Percentiles rank a stretch among this genome's conserved stretches.
Conservation (phyloP, 2,888 invertebrate species). For the Cetonia aurata region DNA sequence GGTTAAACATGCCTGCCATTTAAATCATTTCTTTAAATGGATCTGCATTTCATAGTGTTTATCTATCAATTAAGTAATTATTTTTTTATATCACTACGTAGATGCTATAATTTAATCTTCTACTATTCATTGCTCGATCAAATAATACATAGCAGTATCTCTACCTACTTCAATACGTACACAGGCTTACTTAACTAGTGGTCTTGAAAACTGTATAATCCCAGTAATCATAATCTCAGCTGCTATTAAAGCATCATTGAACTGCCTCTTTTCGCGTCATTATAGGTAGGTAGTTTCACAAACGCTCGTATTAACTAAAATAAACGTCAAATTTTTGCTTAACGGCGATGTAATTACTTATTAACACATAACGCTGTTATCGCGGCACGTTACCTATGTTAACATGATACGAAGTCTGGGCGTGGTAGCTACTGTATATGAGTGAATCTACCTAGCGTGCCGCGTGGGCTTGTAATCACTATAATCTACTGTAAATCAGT, state of each 20-base stretch:
- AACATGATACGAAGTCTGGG: slow-evolving; percentile 56
- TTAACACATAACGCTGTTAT: slow-evolving; percentile 48
- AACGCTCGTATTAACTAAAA: slow-evolving; percentile 10
- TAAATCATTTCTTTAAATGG: no score
- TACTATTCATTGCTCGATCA: no score
- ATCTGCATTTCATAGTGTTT: no score
- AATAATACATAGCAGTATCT: no score
- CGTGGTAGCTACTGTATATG: slow-evolving; percentile 56
- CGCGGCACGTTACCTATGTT: slow-evolving; percentile 45
- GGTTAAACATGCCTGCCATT: no score
- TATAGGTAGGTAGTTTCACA: background rate
- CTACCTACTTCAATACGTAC: background rate
- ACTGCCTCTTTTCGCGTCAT: background rate
- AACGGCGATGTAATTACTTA: slow-evolving; percentile 26
- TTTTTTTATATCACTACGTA: no score
- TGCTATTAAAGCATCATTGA: slow-evolving; percentile 17
- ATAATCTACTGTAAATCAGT: slow-evolving; percentile 62
- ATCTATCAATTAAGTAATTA: no score
- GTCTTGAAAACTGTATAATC: background rate
- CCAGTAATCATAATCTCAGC: slow-evolving; percentile 8
- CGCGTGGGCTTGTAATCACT: slow-evolving; percentile 62
- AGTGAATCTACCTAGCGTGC: slow-evolving; percentile 49
- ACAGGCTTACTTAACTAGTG: background rate
- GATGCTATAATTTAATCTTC: no score
- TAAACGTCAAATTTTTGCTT: slow-evolving; percentile 22